A percentile compares a stretch with the other conserved stretches of the same genome.
phyloP scores from a whole-genome alignment of 1,140 invertebrate species.

The Ptiloglossa arizonensis region DNA sequence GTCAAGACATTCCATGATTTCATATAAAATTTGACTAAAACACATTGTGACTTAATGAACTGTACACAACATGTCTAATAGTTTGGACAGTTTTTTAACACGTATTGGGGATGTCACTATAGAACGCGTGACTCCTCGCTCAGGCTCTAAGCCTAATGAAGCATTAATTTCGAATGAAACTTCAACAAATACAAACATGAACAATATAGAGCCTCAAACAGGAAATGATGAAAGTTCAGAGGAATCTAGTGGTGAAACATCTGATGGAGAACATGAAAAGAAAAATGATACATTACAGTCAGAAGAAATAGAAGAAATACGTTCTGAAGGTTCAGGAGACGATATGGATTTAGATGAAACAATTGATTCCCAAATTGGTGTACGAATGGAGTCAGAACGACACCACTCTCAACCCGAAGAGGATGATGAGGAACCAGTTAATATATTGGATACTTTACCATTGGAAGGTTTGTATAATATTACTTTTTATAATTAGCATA shows the following conservation, averaged over 20 bases:
- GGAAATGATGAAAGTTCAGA: conserved; percentile 75
- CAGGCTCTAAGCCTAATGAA: conserved; percentile 61
- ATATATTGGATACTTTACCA: conserved; percentile 80
- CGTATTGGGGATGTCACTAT: conserved; percentile 83
- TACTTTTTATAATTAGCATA: conserved; percentile 10
- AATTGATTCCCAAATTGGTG: conserved; percentile 79
- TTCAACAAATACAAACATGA: conserved; percentile 53
- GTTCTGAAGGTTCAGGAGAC: conserved; percentile 78
- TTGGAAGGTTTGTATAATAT: conserved; percentile 73
- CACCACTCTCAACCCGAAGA: conserved; percentile 68
- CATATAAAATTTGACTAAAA: conserved; percentile 45
- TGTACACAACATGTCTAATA: conserved; percentile 77
- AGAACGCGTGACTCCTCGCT: conserved; percentile 78
- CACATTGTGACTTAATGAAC: conserved; percentile 55
- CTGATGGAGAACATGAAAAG: conserved; percentile 72
- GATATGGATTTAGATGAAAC: conserved; percentile 81
- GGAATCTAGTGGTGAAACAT: conserved; percentile 73
- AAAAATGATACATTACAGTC: conserved; percentile 67
- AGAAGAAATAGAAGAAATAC: conserved; percentile 76
- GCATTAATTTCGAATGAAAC: conserved; percentile 55
- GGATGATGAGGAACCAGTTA: conserved; percentile 75
- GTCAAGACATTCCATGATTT: conserved; percentile 63
- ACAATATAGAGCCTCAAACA: conserved; percentile 61
- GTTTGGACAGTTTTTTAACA: conserved; percentile 79
- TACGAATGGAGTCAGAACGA: conserved; percentile 75